Base-by-base conservation (phyloP, 2,113 vertebrate genomes). In the Cebus imitator region DNA sequence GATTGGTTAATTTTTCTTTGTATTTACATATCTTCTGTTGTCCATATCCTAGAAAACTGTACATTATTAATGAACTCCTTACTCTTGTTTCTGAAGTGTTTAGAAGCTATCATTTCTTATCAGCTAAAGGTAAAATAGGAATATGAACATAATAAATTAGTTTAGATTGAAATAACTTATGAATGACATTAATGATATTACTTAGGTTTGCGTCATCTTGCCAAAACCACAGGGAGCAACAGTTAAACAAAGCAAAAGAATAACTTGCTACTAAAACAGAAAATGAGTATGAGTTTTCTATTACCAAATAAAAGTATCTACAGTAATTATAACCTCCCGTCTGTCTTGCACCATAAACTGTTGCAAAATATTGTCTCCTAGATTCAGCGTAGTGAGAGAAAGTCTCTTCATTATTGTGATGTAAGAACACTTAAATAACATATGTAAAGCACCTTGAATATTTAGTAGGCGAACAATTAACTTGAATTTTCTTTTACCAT, bases 191-290 rank as follows among this genome's bases (percentile, higher is more conserved):
- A 94, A 96, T 94, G 81, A 86, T 89, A 58, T 81, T 90, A 58
- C 35, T 97, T 95, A 92, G 68, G 91, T 98, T 92, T 97, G 52
- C 14, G 48, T 86, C 32, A 96, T 84, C 88, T 92, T 97, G 61
- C 30, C 23, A 27, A 94, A 97, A 87, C 80, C 70, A 40, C 27
- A 40, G 64, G 76, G 78, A 95, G 2, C 35, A 81, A 68, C 35
- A 94, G 2, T 90, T 90, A 89, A 57, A 48, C 57, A 76, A 43
- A 78, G 79, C 27, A 87, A 96, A 82, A 92, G 17, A 95, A 55
- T 66, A 92, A 83, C 37, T 30, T 84, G 50, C 66, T 8, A 35
- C 79, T 61, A 21, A 95, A 87, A 86, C 6, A n/a, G 82, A 80
- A 95, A 95, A 68, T 82, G 97, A 64, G 73, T 73, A 16, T 80